Conservation (phyloP, 35 echinoderm and acorn worm species). For the Eucidaris tribuloides region DNA sequence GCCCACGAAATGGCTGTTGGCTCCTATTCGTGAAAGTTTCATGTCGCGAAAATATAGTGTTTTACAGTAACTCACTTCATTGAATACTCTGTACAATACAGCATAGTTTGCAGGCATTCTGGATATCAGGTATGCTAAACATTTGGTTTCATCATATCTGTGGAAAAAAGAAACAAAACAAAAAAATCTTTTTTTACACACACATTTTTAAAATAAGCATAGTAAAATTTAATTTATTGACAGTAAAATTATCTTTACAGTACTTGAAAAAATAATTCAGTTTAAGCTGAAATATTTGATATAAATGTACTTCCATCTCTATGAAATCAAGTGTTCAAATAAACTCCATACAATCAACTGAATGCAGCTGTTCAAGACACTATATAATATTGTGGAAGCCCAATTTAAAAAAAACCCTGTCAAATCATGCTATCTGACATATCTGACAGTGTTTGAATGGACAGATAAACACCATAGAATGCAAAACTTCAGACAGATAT, state of each 20-base stretch:
- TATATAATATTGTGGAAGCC: too few species aligned
- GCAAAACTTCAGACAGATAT: too few species aligned
- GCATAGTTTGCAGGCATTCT: conserved; percentile 92
- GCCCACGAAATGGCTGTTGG: too few species aligned
- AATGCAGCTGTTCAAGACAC: too few species aligned
- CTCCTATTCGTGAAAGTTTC: too few species aligned
- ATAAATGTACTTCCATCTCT: not conserved
- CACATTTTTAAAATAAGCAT: not conserved
- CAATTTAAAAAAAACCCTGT: too few species aligned
- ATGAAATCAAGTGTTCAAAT: not conserved
- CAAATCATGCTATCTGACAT: too few species aligned
- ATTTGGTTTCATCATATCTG: conserved; percentile 78
- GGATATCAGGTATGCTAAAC: conserved; percentile 52
- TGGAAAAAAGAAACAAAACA: not conserved
- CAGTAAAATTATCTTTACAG: not conserved
- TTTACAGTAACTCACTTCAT: conserved; percentile 67
- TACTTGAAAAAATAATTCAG: not conserved
- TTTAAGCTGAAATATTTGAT: not conserved
- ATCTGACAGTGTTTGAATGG: too few species aligned
- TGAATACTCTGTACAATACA: conserved; percentile 68
- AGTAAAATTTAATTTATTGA: not conserved
- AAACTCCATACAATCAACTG: not conserved
- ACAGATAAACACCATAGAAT: too few species aligned
- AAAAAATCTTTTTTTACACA: not conserved
- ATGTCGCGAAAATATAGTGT: too few species aligned